Percentiles rank a stretch among this genome's conserved stretches.
Evolutionary conservation across 1,140 invertebrate genomes (phyloP).

Genomic region (Papilio aristodemus): DNA sequence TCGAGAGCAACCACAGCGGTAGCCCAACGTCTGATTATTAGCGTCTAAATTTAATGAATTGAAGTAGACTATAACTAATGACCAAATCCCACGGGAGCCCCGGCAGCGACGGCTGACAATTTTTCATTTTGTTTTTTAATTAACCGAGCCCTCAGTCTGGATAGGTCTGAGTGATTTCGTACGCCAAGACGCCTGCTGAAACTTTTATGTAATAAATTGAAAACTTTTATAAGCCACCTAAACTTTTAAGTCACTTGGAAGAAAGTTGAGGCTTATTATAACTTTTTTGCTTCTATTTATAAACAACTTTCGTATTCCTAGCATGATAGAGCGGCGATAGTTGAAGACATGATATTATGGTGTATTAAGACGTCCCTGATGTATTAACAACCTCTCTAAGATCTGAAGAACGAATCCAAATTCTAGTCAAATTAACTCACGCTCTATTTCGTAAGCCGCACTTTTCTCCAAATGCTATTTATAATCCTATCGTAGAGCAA

Average conservation of each 20-base stretch:
- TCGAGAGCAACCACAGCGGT: not conserved
- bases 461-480: too few species aligned
- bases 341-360: too few species aligned
- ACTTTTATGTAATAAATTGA: not conserved
- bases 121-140: conserved; percentile 20
- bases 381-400: too few species aligned
- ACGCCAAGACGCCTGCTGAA: not conserved
- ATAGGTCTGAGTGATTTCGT: not conserved
- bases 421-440: too few species aligned
- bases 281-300: not conserved
- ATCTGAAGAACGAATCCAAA: too few species aligned
- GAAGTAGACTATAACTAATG: not conserved
- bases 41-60: not conserved
- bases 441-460: too few species aligned
- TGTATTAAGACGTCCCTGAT: too few species aligned
- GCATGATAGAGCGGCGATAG: too few species aligned
- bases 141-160: not conserved
- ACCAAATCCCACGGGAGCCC: not conserved
- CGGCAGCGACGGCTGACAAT: not conserved
- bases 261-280: not conserved
- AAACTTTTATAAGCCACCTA: not conserved
- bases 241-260: not conserved
- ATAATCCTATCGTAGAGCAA: too few species aligned
- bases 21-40: not conserved
- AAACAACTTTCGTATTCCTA: not conserved